Evolutionary conservation across 2,113 vertebrate genomes (phyloP), one percentile per base, ranked within the genome.

Genomic region (Formicarius rufipectus): DNA sequence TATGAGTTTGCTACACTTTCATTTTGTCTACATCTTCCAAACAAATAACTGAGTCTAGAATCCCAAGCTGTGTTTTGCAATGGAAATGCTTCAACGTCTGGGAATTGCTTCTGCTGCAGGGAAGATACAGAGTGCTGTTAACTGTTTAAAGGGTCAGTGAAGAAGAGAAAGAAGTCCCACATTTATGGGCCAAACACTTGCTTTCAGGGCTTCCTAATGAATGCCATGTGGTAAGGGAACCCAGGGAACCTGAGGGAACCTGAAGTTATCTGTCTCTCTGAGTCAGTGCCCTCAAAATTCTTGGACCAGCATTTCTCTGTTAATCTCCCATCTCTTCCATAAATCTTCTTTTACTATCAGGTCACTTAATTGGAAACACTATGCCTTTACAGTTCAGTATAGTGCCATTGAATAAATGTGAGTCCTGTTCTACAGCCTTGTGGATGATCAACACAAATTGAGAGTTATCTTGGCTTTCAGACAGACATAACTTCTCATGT

Each of bases 1-100:
- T 96, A 97, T 97, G 97, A 96, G 95, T 97, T 97, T 97, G 96
- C 96, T 97, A 94, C 93, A 96, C 95, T 97, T 97, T 96, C 96
- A 93, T 96, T 97, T 97, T 93, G 96, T 95, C 95, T 97, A 45
- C 86, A 93, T 96, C 93, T 96, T 97, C 93, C 93, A 96, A 97
- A 96, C 87, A 96, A 96, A 95, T 92, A 97, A 92, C 78, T 1
- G 24, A 84, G 93, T 96, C 92, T 96, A 97, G 97, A 97, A 96
- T 97, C 95, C 84, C 97, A 97, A 97, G 95, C 97, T 97, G 93
- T 96, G 95, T 95, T 96, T 96, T 95, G 94, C 94, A 96, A 95
- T 96, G 96, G 90, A 96, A 96, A 97, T 96, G 76, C 93, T 97
- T 96, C 72, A 95, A 93, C 2, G 73, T 97, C 94, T 97, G 97